These are phyloP conservation scores for Petrocephalus schoutedeni DNA, from an alignment of 2,797 vertebrate genomes.

Conservation along the genomic window DNA sequence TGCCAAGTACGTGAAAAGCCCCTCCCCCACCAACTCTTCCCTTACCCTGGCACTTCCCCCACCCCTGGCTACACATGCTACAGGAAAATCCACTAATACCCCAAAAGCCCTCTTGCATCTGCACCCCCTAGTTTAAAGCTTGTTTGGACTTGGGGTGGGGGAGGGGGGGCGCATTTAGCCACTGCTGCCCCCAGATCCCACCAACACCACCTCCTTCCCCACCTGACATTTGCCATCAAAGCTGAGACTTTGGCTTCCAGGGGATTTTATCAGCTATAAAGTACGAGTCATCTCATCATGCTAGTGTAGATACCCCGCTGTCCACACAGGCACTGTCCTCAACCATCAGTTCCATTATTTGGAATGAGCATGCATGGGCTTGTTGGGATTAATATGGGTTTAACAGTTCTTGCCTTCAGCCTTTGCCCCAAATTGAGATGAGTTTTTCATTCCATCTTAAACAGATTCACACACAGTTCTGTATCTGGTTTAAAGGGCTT, in stretches of 20 bases:
- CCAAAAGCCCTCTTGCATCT: neutral
- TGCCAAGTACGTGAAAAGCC: constrained; percentile 76
- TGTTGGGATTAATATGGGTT: neutral
- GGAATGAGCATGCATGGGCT: neutral
- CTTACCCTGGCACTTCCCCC: neutral
- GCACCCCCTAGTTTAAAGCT: neutral
- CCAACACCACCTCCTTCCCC: neutral
- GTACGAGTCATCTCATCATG: neutral
- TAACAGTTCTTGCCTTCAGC: neutral
- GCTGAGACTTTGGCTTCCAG: neutral
- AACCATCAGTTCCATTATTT: neutral
- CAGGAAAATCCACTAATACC: neutral
- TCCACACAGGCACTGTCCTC: neutral
- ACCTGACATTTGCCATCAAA: neutral
- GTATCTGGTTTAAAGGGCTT: neutral
- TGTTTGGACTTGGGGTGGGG: neutral
- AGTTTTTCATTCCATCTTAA: neutral
- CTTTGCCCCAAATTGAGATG: neutral
- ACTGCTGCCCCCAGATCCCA: neutral
- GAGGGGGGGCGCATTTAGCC: neutral
- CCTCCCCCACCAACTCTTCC: neutral
- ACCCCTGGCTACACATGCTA: constrained; percentile 30
- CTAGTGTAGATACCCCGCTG: neutral
- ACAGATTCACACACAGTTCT: neutral
- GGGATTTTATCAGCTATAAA: neutral